Evolutionary conservation across 1,140 invertebrate species (phyloP).

Genomic region (Macrotrachela quadricornifera): DNA sequence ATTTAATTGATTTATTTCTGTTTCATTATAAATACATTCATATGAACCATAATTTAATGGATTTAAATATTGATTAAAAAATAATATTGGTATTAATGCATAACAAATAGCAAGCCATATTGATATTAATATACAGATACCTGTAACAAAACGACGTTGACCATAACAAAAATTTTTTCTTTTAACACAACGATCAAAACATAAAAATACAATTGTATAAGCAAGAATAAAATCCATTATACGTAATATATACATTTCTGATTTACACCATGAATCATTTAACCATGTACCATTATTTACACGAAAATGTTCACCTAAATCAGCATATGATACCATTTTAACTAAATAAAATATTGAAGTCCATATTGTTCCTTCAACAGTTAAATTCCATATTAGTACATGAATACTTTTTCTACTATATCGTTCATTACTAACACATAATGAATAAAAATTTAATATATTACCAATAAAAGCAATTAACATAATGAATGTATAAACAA

Average conservation of each 20-base stretch:
- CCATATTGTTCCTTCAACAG: not conserved
- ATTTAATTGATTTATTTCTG: not conserved
- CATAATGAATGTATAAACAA: not conserved
- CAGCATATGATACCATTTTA: constrained; percentile 1
- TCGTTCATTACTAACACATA: constrained; percentile 1
- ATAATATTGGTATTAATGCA: constrained; percentile 3
- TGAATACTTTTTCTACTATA: constrained; percentile 8
- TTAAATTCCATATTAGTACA: not conserved
- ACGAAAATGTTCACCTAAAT: not conserved
- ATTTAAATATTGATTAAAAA: not conserved
- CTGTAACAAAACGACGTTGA: not conserved
- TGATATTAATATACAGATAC: not conserved
- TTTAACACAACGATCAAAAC: not conserved
- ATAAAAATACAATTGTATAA: constrained; percentile 7
- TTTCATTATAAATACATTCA: not conserved
- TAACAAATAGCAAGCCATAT: constrained; percentile 3
- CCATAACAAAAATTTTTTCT: not conserved
- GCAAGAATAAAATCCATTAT: constrained; percentile 6
- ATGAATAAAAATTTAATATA: constrained; percentile 3
- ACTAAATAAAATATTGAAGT: constrained; percentile 3
- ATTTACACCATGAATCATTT: constrained; percentile 2
- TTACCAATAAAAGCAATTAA: not conserved
- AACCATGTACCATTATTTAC: not conserved
- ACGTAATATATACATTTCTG: constrained; percentile 4
- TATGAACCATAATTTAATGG: constrained; percentile 4